Evolutionary conservation across 2,113 vertebrate genomes (phyloP), one percentile per base, ranked within the genome.

Genomic region (Tapirus terrestris): DNA sequence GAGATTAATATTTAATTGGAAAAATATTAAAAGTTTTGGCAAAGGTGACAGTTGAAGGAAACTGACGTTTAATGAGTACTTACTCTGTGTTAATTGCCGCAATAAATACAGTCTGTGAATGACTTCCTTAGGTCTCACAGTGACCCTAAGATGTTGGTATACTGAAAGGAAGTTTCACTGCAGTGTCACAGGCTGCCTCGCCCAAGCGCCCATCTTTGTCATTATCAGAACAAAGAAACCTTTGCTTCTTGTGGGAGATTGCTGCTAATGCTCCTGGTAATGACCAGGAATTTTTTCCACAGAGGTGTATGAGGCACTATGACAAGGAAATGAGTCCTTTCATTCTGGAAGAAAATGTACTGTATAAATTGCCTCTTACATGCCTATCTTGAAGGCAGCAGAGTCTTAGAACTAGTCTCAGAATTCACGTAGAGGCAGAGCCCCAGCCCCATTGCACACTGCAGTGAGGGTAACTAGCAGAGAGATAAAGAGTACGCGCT

Each of bases 281-380:
- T 96, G 98, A 94, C 96, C 97, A 77, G 70, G 75, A 60, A 88
- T 56, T 88, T 97, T 95, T 90, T 53, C 61, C 73, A 83, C 65
- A 51, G 91, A 97, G 84, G 94, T 94, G 45, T 95, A 96, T 97
- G 96, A 61, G 84, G 96, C 83, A 73, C 73, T 91, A 63, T 98
- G 97, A 97, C 97, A 96, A 96, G 86, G 98, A 97, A 98, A 98
- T 95, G 96, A 97, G 83, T 89, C 92, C 89, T 97, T 97, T 97
- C 93, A 97, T 97, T 97, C 91, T 90, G 80, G 70, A 95, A 89
- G 89, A 97, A 98, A 98, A 97, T 94, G 93, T 33, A 63, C 86
- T 95, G 43, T 95, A 88, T 92, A 97, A 96, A 98, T 98, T 93
- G 96, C 89, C 93, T 93, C 95, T 96, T 70, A 76, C 31, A 95